Percentiles rank a stretch among this genome's conserved stretches.
phyloP scores from a whole-genome alignment of 2,113 vertebrate species.

The Plecotus auritus region DNA sequence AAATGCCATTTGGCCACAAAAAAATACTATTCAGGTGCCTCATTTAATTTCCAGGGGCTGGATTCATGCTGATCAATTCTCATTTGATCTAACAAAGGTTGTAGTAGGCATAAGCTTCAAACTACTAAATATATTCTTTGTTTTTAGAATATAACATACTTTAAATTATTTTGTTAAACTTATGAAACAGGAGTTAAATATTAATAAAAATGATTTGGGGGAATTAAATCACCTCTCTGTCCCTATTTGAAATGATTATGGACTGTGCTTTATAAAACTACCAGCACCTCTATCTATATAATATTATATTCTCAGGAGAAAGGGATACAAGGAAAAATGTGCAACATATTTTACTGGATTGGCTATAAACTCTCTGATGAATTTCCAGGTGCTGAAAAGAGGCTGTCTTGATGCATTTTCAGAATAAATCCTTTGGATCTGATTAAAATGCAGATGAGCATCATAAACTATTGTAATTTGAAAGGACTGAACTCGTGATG shows the following conservation, averaged over 20 bases:
- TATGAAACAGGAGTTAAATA: constrained; percentile 14
- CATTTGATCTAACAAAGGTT: background rate
- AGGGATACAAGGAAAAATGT: constrained; percentile 61
- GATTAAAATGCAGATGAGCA: constrained; percentile 80
- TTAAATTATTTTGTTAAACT: constrained; percentile 8
- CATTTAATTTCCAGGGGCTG: background rate
- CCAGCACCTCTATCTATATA: background rate
- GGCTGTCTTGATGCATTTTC: constrained; percentile 68
- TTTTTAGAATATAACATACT: background rate
- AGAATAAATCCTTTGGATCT: constrained; percentile 75
- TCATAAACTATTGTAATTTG: constrained; percentile 77
- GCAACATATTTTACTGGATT: constrained; percentile 69
- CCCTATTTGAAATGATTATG: constrained; percentile 26
- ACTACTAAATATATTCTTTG: background rate
- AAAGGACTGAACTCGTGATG: constrained; percentile 71
- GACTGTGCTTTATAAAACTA: constrained; percentile 59
- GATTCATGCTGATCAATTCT: background rate
- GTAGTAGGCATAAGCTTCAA: background rate
- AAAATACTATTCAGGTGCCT: background rate
- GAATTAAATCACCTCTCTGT: background rate
- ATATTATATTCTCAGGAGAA: constrained; percentile 22
- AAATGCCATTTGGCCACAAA: background rate
- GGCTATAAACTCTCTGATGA: constrained; percentile 67
- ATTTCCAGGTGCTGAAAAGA: constrained; percentile 73
- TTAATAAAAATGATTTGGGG: constrained; percentile 48